Evolutionary conservation across 2,888 invertebrate genomes (phyloP).

Genomic region (Sylvicola cinctus): DNA sequence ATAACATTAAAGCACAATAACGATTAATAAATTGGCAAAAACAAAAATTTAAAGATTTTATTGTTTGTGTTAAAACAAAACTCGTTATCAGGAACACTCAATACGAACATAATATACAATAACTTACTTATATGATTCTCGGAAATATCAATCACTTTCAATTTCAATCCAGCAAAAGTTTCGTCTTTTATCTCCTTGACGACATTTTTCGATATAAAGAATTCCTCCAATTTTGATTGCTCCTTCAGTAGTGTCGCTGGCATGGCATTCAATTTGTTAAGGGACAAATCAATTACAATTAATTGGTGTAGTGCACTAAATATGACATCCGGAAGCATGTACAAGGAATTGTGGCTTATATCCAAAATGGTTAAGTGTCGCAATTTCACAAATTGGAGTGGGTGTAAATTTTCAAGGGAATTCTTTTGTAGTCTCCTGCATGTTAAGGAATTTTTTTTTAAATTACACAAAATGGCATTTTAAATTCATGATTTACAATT

Average conservation of each 20-base stretch:
- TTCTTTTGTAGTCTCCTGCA: conserved; percentile 38
- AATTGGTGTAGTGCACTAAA: too few relatives aligned
- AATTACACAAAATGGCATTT: not conserved
- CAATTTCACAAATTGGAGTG: conserved; percentile 28
- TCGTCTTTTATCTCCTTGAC: conserved; percentile 25
- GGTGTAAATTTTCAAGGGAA: conserved; percentile 30
- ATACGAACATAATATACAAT: too few relatives aligned
- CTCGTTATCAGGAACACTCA: too few relatives aligned
- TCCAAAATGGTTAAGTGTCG: conserved; percentile 38
- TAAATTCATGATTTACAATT: conserved; percentile 42
- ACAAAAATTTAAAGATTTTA: too few relatives aligned
- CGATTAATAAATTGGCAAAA: too few relatives aligned
- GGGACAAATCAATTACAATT: conserved; percentile 3
- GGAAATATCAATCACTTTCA: too few relatives aligned
- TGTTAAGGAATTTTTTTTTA: conserved; percentile 4
- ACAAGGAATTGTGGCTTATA: conserved; percentile 31
- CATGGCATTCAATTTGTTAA: conserved; percentile 19
- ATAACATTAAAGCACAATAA: conserved; percentile 2
- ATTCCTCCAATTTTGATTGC: conserved; percentile 28
- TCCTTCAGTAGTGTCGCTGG: conserved; percentile 25
- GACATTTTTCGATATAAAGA: conserved; percentile 35
- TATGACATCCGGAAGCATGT: too few relatives aligned
- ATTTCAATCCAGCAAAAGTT: conserved; percentile 23
- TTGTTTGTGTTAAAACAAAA: too few relatives aligned
- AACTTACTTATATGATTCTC: not conserved